phyloP scores from a whole-genome alignment of 2,888 invertebrate species.

The Dryadula phaetusa region DNA sequence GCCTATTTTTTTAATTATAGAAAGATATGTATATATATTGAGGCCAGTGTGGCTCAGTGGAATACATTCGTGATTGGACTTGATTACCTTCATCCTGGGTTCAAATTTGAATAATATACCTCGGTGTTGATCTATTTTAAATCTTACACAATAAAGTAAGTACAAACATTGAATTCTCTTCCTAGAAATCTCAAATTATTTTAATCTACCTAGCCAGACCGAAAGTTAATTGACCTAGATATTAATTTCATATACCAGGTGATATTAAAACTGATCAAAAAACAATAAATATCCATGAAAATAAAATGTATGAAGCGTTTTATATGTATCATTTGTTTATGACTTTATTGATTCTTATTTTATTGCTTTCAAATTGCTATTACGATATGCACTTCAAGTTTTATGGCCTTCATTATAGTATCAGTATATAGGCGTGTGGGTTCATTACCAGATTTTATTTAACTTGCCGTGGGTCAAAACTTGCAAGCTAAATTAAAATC shows the following conservation, averaged over 20 bases:
- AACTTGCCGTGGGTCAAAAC: no score
- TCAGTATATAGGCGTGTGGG: slow-evolving; percentile 9
- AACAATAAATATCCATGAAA: not conserved
- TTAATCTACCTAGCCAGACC: no score
- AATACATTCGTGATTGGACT: slow-evolving; percentile 22
- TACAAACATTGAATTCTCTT: no score
- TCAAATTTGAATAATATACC: no score
- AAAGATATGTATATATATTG: slow-evolving; percentile 35
- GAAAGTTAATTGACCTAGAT: no score
- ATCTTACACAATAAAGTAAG: no score
- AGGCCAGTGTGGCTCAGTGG: not conserved
- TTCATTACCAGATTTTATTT: slow-evolving; percentile 19
- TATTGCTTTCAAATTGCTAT: slow-evolving; percentile 32
- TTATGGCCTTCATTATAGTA: slow-evolving; percentile 18
- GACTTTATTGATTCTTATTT: slow-evolving; percentile 36
- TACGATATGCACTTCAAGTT: slow-evolving; percentile 22
- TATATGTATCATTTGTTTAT: slow-evolving; percentile 36
- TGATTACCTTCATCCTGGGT: no score
- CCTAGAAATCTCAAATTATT: not conserved
- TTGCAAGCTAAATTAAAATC: no score
- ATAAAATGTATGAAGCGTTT: slow-evolving; percentile 27
- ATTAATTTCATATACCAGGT: not conserved
- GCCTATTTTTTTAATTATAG: slow-evolving; percentile 34
- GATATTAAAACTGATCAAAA: not conserved
- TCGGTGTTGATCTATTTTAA: no score